Percentiles rank a stretch among this genome's conserved stretches.
phyloP scores from a whole-genome alignment of 2,113 vertebrate genomes.

The Festucalex cinctus region DNA sequence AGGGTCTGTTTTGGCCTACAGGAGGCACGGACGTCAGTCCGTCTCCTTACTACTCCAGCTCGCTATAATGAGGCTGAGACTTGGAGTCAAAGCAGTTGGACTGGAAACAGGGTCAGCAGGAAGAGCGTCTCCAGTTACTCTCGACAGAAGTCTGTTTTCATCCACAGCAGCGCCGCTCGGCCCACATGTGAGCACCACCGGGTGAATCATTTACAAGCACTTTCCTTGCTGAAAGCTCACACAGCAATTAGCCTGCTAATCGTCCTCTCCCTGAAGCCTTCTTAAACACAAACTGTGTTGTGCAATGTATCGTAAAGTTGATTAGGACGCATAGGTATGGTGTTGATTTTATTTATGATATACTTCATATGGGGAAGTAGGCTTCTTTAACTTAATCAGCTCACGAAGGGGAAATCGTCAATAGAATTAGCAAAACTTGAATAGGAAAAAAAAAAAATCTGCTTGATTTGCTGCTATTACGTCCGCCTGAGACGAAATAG shows the following conservation, averaged over 20 bases:
- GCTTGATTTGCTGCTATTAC: no score
- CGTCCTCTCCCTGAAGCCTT: background rate
- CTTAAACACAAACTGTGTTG: background rate
- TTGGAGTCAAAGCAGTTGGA: conserved; percentile 31
- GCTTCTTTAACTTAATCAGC: background rate
- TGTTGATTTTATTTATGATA: background rate
- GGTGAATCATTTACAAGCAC: conserved; percentile 41
- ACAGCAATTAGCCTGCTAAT: conserved; percentile 17
- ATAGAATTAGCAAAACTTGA: background rate
- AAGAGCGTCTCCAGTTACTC: conserved; percentile 46
- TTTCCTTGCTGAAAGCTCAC: conserved; percentile 20
- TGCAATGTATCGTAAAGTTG: background rate
- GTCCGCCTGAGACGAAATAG: no score
- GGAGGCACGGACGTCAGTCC: conserved; percentile 21
- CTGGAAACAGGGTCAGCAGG: conserved; percentile 37
- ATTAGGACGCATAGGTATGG: background rate
- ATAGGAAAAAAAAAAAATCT: background rate
- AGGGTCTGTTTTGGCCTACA: conserved; percentile 52
- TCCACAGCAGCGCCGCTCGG: conserved; percentile 32
- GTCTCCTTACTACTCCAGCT: conserved; percentile 40
- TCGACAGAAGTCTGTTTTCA: conserved; percentile 25
- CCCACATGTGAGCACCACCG: conserved; percentile 44
- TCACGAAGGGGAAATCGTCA: background rate
- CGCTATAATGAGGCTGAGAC: conserved; percentile 43
- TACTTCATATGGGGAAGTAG: background rate